Base-by-base conservation (phyloP, 1,140 invertebrate species). In the Branchinecta lindahli region DNA sequence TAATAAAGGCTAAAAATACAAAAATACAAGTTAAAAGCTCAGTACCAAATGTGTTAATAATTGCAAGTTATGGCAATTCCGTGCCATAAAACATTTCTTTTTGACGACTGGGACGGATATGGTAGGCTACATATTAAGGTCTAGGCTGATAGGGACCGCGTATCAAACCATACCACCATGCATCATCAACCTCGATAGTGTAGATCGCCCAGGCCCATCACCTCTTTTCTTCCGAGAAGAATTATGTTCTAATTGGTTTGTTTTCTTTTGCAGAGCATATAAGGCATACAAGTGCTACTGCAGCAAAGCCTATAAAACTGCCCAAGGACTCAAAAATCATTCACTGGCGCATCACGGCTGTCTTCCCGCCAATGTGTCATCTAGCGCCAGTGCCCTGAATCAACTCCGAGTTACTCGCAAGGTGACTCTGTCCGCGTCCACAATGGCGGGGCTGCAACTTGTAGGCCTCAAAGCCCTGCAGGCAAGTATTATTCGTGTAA, bases 301-400 rank as follows among this genome's bases (percentile, higher is more conserved):
- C 79, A 88, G 88, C 69, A 91, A 90, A 81, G 89, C 85, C 77
- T 91, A 90, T 80, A 88, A 88, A 77, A 88, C 88, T 66, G 80
- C 84, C 12, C 85, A 88, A 78, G 87, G 87, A 45, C 79, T 91
- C 73, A 88, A 87, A 75, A 86, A 83, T 74, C 89, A 91, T 61
- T 61, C 52, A 15, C 6, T 61, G 18, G 52, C 52, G 12, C 52
- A 61, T 20, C 52, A 61, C 52, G 52, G 52, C 52, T 61, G 52
- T 61, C 52, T 61, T 20, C 52, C 52, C 12, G 52, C 52, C 2
- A 61, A 61, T 20, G 52, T 61, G 18, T 61, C 52, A 20, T 61
- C 52, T 15, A 61, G 52, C 18, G 52, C 52, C 12, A 61, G 6
- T 61, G 12, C 18, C 12, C 18, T 61, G 18, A 61, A 61, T 61